Base-by-base conservation (phyloP, 92 coral and sea anemone species). In the Epizoanthus stellaris region DNA sequence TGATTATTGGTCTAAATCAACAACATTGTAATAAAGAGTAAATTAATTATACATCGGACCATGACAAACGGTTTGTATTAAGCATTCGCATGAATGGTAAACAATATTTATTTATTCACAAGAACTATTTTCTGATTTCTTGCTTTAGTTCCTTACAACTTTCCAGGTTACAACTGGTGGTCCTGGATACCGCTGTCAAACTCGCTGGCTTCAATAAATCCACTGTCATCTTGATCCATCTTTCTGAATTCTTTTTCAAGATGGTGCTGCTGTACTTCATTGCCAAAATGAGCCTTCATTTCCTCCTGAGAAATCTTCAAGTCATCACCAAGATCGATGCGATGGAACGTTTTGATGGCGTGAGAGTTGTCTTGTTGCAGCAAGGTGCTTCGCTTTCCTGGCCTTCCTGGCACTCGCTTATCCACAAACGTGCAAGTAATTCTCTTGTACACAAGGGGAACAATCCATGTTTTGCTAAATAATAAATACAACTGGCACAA, bases 181-280 rank as follows among this genome's bases (percentile, higher is more conserved):
- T 77, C 40, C 1, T 30, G 43, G 59, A 77, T 39, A 39, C 40
- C 82, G 4, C 45, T 39, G 36, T 77, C 82, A 40, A 77, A 77
- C 54, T 77, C 82, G 0, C 20, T 34, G n/a, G 70, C 70, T n/a
- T 77, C 82, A 77, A 77, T 77, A 40, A 60, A 77, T 40, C 82
- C 82, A 61, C 70, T 77, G 56, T 39, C 21, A 20, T 77, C 47
- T 30, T 60, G 34, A 77, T 77, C 82, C 70, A 77, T n/a, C 40
- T 77, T 77, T 39, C 42, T 39, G 23, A 77, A 77, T n/a, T 77
- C 82, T 14, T 38, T 61, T 0, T 1, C 43, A 11, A 77, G 70
- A 8, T 62, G 45, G 9, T 65, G 19, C 20, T n/a, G 70, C 47
- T 77, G 65, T 69, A 77, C 20, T 38, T 20, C 23, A 9, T 77